Base-by-base conservation (phyloP, 2,888 invertebrate species). In the Agonopterix heracliana region DNA sequence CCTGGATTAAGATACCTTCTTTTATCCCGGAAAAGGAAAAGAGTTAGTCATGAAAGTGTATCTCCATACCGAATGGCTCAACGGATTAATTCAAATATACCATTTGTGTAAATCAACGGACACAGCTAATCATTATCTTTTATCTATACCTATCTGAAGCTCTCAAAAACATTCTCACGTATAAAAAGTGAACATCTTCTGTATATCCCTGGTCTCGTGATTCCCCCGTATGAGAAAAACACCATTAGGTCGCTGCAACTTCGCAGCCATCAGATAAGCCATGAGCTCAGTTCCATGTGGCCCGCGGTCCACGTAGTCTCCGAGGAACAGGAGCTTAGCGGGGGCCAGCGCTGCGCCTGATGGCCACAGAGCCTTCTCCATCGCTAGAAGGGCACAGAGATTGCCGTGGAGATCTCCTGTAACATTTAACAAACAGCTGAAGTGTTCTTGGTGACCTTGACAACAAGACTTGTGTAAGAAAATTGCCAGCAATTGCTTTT, bases 291-390 rank as follows among this genome's bases (percentile, higher is more conserved):
- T 65, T 52, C 94, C 92, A 68, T 89, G 89, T 11, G 89, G 80
- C 1, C 95, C 95, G 54, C 94, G 84, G 76, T 95, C 95, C 14
- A 95, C 94, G 72, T 92, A 95, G 78, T 95, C 95, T 0, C 95
- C 95, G 0, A 95, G 89, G 74, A 94, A 94, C 7, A 95, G 81
- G 50, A 94, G 79, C 12, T 86, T 89, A 3, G 91, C 90, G 0
- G 94, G 93, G 9, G 91, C 90, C 43, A 94, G 77, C 7, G 90
- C 82, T 0, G 92, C 89, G 0, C 94, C 93, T 51, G 91, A 80
- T 12, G 92, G 86, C 94, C 94, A 95, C 10, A 95, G 77, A 0
- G 90, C 89, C 52, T 90, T 87, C 74, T 94, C 94, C 81, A 94
- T 93, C 45, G 90, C 87, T 7, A 93, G 80, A 35, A 95, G 78